Evolutionary conservation across 2,113 vertebrate genomes (phyloP), one percentile per base, ranked within the genome.

Genomic region (Rhadina sibilatrix): DNA sequence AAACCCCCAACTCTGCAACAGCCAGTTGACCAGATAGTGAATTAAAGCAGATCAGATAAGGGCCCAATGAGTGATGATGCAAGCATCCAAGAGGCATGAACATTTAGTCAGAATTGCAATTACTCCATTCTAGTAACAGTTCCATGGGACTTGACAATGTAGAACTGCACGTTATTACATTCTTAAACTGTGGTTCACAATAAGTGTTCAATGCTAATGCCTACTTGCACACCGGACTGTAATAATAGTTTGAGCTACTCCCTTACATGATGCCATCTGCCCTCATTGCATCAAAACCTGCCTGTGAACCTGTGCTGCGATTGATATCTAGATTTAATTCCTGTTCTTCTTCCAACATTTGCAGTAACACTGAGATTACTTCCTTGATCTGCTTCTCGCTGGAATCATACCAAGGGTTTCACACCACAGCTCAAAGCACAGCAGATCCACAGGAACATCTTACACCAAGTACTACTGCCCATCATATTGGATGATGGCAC

Each of bases 71-170:
- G 10, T 27, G 40, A 49, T 24, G 37, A 76, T 53, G n/a, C 24
- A 91, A 84, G 56, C 31, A n/a, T 19, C 44, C 0, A 2, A 76
- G 40, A 40, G 57, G 44, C 9, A 71, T 8, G 22, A 87, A 11
- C 35, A 61, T 0, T 2, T 3, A 79, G 40, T 24, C 35, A 66
- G 27, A 54, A 72, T 0, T 37, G 24, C 0, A 10, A 71, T 64
- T 44, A 68, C 49, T 72, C 44, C 16, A 30, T 78, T 68, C 33
- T 52, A 11, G 13, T 75, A 78, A 71, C 4, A 82, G 31, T 40
- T 82, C 35, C 0, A 2, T 6, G 8, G 76, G 24, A 75, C 12
- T 44, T 76, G n/a, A 79, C 12, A 23, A 77, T 38, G 35, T 18
- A 61, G 78, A n/a, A 82, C 2, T 15, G 59, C 28, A 80, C 9